These are phyloP conservation scores for Caenorhabditis tropicalis DNA, from an alignment of 1,140 invertebrate genomes.

Conservation along the genomic window DNA sequence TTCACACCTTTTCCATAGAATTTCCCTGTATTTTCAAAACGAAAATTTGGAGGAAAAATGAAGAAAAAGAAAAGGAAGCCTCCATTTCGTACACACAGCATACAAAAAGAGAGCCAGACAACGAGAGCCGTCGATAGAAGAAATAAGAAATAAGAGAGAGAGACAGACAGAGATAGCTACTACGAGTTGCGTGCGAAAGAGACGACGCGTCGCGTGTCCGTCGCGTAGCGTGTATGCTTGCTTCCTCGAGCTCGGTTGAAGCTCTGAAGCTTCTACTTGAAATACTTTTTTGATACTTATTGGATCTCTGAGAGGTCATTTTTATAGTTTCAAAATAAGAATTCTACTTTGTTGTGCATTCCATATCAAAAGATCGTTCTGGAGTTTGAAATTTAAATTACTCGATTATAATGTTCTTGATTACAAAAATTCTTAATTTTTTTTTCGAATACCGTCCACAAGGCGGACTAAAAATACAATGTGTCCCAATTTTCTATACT, in stretches of 20 bases:
- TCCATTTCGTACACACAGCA: constrained; percentile 30
- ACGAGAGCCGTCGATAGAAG: not conserved
- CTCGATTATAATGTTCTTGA: no score
- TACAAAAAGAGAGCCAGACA: constrained; percentile 10
- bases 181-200: constrained; percentile 44
- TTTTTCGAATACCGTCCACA: no score
- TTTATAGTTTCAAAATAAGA: no score
- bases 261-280: not conserved
- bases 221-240: not conserved
- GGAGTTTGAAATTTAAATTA: no score
- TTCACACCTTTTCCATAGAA: not conserved
- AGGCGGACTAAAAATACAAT: no score
- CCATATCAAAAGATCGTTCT: no score
- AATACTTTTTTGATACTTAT: not conserved
- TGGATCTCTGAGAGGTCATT: no score
- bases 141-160: not conserved
- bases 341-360: no score
- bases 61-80: constrained; percentile 25
- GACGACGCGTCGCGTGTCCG: constrained; percentile 27
- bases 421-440: no score
- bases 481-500: no score
- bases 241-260: not conserved
- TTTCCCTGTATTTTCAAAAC: constrained; percentile 31
- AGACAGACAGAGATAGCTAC: constrained; percentile 7
- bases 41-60: not conserved